Conservation (phyloP, 2,888 invertebrate genomes). For the Boloria selene region DNA sequence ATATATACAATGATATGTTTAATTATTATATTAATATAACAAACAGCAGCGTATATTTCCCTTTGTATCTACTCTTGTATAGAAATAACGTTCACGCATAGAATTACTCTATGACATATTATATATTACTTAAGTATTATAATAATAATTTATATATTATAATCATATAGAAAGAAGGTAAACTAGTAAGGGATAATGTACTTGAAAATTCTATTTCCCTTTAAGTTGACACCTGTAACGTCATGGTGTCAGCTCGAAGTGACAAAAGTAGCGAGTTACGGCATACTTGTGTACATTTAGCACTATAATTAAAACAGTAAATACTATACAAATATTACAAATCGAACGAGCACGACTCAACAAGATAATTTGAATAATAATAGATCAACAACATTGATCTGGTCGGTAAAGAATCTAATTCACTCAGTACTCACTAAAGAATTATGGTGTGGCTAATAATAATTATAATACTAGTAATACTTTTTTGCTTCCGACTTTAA, state of each 20-base stretch:
- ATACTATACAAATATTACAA: constrained; percentile 32
- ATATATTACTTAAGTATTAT: too few species aligned
- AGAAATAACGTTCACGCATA: too few species aligned
- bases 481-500: too few species aligned
- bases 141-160: too few species aligned
- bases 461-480: too few species aligned
- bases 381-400: too few species aligned
- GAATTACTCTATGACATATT: too few species aligned
- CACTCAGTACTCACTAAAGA: too few species aligned
- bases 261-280: constrained; percentile 64
- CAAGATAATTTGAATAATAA: background rate
- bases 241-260: constrained; percentile 40
- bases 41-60: constrained; percentile 13
- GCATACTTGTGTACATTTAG: constrained; percentile 58
- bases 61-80: background rate
- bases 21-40: background rate
- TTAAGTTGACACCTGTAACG: constrained; percentile 20
- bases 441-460: too few species aligned
- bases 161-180: too few species aligned
- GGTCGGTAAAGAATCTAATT: too few species aligned
- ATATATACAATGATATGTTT: background rate
- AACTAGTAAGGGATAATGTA: too few species aligned
- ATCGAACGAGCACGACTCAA: constrained; percentile 23
- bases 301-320: constrained; percentile 60
- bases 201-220: background rate